These are phyloP conservation scores for Scotopteryx bipunctaria DNA, from an alignment of 2,888 invertebrate genomes.

Conservation along the genomic window DNA sequence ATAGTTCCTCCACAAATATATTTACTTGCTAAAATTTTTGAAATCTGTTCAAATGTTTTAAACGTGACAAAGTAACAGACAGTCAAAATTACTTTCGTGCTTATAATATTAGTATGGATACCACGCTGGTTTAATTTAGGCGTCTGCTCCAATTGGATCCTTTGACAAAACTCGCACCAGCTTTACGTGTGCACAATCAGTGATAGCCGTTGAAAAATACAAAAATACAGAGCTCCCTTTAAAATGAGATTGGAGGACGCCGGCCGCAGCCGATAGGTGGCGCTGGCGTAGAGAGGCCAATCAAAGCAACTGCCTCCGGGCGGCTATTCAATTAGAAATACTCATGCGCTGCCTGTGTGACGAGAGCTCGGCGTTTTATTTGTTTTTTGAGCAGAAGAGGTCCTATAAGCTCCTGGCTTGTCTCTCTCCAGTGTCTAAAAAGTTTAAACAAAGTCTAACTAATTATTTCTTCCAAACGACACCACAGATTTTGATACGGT, in stretches of 20 bases:
- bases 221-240: conserved; percentile 21
- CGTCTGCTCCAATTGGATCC: neutral
- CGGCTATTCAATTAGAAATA: conserved; percentile 67
- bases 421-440: neutral
- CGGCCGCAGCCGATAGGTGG: conserved; percentile 31
- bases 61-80: no score
- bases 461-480: no score
- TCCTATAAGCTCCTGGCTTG: no score
- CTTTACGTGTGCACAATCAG: conserved; percentile 10
- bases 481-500: no score
- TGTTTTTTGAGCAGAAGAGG: neutral
- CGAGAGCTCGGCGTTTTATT: conserved; percentile 19
- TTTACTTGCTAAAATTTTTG: no score
- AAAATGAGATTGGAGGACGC: conserved; percentile 30
- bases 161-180: neutral
- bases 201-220: conserved; percentile 6
- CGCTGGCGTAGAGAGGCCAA: conserved; percentile 47
- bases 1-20: no score
- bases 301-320: conserved; percentile 55
- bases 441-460: no score
- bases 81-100: no score
- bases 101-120: neutral
- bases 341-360: conserved; percentile 31
- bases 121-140: neutral
- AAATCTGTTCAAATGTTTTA: no score